phyloP scores from a whole-genome alignment of 1,140 invertebrate genomes.

The Drosophila santomea region DNA sequence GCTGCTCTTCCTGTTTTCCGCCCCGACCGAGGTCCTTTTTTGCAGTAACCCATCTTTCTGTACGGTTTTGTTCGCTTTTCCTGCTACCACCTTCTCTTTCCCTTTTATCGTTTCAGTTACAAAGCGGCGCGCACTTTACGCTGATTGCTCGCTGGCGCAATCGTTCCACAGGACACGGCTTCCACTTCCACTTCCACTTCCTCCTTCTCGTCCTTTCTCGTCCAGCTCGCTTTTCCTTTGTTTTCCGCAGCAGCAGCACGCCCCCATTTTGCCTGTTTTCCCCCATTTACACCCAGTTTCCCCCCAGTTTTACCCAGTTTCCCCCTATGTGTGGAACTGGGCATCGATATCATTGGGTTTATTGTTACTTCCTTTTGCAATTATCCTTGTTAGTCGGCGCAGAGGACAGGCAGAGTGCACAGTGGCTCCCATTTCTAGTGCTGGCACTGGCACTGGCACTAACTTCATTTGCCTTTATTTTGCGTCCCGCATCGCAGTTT shows the following conservation, averaged over 20 bases:
- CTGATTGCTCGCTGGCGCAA: conserved; percentile 78
- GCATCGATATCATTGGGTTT: conserved; percentile 80
- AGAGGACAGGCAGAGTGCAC: conserved; percentile 54
- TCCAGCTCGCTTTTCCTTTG: conserved; percentile 3
- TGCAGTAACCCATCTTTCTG: conserved; percentile 30
- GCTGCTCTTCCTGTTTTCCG: not conserved
- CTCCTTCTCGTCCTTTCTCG: not conserved
- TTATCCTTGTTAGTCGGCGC: conserved; percentile 76
- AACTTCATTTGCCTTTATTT: conserved; percentile 20
- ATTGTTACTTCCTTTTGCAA: conserved; percentile 82
- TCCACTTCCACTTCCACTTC: conserved; percentile 37
- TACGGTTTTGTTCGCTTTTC: conserved; percentile 41
- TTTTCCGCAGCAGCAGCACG: conserved; percentile 1
- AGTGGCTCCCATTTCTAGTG: conserved; percentile 11
- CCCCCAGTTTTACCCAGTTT: not conserved
- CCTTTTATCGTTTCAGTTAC: conserved; percentile 78
- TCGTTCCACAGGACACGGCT: conserved; percentile 59
- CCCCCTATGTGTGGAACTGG: conserved; percentile 19
- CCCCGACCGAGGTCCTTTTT: not conserved
- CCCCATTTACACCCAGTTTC: not conserved
- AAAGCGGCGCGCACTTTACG: conserved; percentile 81
- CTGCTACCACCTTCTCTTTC: conserved; percentile 14
- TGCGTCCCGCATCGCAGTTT: not conserved
- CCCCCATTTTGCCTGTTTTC: not conserved
- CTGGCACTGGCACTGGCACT: not conserved